Evolutionary conservation across 2,113 vertebrate species (phyloP).

Genomic region (Tautogolabrus adspersus): DNA sequence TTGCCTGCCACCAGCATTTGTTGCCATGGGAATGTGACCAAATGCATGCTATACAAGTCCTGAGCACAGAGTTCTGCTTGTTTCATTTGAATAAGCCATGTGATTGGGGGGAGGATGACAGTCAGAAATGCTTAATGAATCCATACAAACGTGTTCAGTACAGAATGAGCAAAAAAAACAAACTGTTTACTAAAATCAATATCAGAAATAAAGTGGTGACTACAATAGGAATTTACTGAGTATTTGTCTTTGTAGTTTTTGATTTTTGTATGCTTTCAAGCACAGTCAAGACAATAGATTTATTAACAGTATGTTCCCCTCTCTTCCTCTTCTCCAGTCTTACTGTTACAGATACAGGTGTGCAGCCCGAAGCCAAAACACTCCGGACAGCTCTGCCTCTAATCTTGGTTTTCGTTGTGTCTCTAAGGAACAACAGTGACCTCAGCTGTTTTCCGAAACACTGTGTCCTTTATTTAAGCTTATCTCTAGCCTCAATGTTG

Average conservation of each 20-base stretch:
- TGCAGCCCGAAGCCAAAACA: conserved; percentile 96
- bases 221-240: background rate
- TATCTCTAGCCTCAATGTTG: background rate
- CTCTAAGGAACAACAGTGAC: conserved; percentile 66
- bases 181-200: background rate
- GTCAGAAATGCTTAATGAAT: conserved; percentile 7
- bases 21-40: conserved; percentile 50
- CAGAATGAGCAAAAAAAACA: background rate
- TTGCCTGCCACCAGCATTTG: conserved; percentile 22
- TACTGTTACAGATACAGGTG: conserved; percentile 98
- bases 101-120: conserved; percentile 11
- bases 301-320: background rate
- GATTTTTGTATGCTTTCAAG: background rate
- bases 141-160: background rate
- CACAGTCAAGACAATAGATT: background rate
- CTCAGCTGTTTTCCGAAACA: conserved; percentile 22
- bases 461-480: background rate
- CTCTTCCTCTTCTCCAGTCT: conserved; percentile 82
- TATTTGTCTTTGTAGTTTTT: background rate
- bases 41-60: conserved; percentile 35
- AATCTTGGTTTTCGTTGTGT: conserved; percentile 97
- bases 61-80: conserved; percentile 36
- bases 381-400: conserved; percentile 93
- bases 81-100: conserved; percentile 40
- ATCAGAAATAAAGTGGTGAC: background rate